Base-by-base conservation (phyloP, 2,113 vertebrate species). In the Halichoeres trimaculatus region DNA sequence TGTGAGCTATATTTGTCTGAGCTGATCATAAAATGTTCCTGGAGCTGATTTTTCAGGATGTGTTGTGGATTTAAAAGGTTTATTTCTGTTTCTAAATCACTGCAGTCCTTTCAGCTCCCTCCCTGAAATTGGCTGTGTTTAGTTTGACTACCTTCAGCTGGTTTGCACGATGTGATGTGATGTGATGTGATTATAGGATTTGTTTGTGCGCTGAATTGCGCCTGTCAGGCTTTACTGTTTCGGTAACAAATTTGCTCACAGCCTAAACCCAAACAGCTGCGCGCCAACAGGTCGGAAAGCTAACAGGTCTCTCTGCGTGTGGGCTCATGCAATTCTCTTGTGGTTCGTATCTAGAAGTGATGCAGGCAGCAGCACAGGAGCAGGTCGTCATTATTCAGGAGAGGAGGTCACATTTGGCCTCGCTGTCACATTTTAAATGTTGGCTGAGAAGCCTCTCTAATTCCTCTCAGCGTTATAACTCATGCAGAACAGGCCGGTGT, bases 141-240 rank as follows among this genome's bases (percentile, higher is more conserved):
- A 51, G 23, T 78, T 67, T 71, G 55, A 85, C 56, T 72, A 62
- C 45, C 74, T 69, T 61, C 47, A 70, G 63, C 74, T 81, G 78
- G 74, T 83, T 79, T 65, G 68, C 81, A 76, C 71, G 65, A 10
- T 66, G 47, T 43, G 26, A 51, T 56, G 30, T 10, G 57, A 74
- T 62, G 85, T 52, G 8, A 82, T 86, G 81, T 69, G 73, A 58
- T 30, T 30, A 30, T 30, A 41, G 71, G 43, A 47, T 52, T 41
- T 55, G 61, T 65, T 73, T 68, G 65, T 48, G 45, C 72, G 76
- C 75, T 71, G 52, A 59, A 58, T 67, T 73, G 47, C 24, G 40
- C 58, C 66, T 2, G 17, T 72, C 55, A 26, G 51, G 35, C 69
- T 79, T 50, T 58, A 68, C 64, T 52, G 19, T 57, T 45, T 57